Conservation (phyloP, 2,888 invertebrate species). For the Chaetogeoica ovagalla region DNA sequence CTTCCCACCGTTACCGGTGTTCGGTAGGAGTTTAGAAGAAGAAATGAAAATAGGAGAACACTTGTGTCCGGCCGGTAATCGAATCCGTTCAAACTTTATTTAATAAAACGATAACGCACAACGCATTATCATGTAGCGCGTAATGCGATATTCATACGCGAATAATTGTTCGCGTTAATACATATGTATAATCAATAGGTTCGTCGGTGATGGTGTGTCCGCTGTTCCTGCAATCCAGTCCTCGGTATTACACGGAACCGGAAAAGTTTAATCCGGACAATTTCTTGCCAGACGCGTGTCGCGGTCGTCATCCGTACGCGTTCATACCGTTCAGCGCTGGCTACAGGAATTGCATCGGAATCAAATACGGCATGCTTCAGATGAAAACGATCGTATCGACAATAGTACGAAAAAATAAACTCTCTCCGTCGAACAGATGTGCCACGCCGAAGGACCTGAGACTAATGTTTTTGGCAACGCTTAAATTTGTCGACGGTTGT, state of each 20-base stretch:
- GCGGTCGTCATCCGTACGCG: slow-evolving; percentile 23
- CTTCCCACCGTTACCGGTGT: slow-evolving; percentile 54
- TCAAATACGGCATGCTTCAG: slow-evolving; percentile 48
- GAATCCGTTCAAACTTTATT: too few species aligned
- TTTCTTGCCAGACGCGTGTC: slow-evolving; percentile 23
- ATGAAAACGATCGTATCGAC: slow-evolving; percentile 42
- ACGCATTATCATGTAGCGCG: too few species aligned
- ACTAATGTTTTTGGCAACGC: slow-evolving; percentile 17
- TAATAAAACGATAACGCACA: too few species aligned
- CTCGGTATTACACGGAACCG: slow-evolving; percentile 5
- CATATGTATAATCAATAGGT: too few species aligned
- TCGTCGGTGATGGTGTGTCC: background rate
- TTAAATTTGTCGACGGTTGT: slow-evolving; percentile 38
- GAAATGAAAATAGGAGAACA: slow-evolving; percentile 39
- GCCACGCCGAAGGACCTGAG: background rate
- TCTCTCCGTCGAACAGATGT: slow-evolving; percentile 17
- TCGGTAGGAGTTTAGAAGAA: slow-evolving; percentile 25
- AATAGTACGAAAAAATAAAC: slow-evolving; percentile 10
- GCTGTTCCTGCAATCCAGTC: slow-evolving; percentile 5
- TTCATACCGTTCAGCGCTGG: slow-evolving; percentile 48
- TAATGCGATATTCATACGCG: too few species aligned
- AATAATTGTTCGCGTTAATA: too few species aligned
- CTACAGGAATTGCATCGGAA: slow-evolving; percentile 47
- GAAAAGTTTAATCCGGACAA: slow-evolving; percentile 32
- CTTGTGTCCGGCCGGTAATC: slow-evolving; percentile 31